Evolutionary conservation across 2,113 vertebrate genomes (phyloP), one percentile per base, ranked within the genome.

Genomic region (Diglossa brunneiventris): DNA sequence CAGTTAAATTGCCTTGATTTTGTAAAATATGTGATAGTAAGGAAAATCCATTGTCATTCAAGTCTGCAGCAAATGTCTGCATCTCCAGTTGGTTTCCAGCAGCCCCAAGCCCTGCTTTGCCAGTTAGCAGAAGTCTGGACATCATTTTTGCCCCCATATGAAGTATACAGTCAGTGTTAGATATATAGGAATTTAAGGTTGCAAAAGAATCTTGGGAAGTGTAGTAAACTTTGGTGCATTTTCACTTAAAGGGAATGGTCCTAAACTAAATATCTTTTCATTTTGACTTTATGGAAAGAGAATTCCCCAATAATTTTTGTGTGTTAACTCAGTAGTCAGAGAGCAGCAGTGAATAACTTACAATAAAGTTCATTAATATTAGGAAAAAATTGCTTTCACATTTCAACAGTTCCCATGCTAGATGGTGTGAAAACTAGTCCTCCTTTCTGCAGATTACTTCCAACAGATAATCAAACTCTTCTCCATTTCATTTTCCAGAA

Each of bases 401-500:
- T 85, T 79, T 37, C n/a, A 88, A 46, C 37, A 17, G 37, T 73
- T 90, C 22, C 16, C 7, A 8, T 69, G 77, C 27, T 37, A 42
- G 59, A 28, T 84, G 46, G n/a, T 89, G 52, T 73, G 67, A 82
- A 84, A 63, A 74, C 26, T 30, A 20, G 12, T 64, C 6, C 13
- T 90, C 15, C 30, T 79, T 50, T 83, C 56, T 72, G 42, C 39
- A 82, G 73, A 26, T 67, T 44, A 42, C 59, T 22, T 73, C 19
- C 80, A 59, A 5, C 1, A 39, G 21, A 28, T 90, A 74, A 78
- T 61, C 13, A 35, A 28, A 46, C 59, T 76, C 42, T 35, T 56
- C 52, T 56, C 63, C 22, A 23, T 82, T 73, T 91, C 44, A 53
- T 74, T 79, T 88, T 84, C 15, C 95, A 99, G 99, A 99, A 99